These are phyloP conservation scores for Cyphomyrus discorhynchus DNA, from an alignment of 2,113 vertebrate genomes.

Conservation along the genomic window DNA sequence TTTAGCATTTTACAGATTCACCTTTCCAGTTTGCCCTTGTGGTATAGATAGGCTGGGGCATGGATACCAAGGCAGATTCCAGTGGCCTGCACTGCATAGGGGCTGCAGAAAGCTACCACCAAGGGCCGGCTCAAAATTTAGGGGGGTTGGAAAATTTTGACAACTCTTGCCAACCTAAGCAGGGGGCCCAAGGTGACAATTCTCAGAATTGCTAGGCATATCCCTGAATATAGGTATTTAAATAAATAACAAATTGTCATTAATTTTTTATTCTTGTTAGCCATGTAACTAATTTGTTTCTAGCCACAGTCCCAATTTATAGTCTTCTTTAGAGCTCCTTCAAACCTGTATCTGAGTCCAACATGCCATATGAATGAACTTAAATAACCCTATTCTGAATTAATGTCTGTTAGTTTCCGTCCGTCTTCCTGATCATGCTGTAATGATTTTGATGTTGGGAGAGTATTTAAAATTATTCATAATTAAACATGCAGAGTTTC, in stretches of 20 bases:
- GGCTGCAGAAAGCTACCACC: not conserved
- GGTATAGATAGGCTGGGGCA: not conserved
- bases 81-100: not conserved
- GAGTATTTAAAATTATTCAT: not conserved
- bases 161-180: not conserved
- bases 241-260: not conserved
- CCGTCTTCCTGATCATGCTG: not conserved
- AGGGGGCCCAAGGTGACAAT: not conserved
- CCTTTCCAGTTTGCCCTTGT: not conserved
- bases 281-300: not conserved
- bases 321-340: not conserved
- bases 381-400: not conserved
- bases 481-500: slow-evolving; percentile 18
- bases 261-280: not conserved
- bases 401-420: not conserved
- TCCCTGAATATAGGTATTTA: not conserved
- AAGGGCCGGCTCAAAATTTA: not conserved
- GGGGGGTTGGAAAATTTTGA: too few species aligned
- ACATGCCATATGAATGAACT: not conserved
- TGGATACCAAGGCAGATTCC: not conserved
- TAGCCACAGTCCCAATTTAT: not conserved
- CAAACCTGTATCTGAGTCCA: not conserved
- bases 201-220: too few species aligned
- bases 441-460: not conserved
- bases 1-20: not conserved